Percentiles rank a stretch among this genome's conserved stretches.
These are phyloP conservation scores for Ariolimax columbianus DNA, from an alignment of 2,888 invertebrate genomes.

Conservation along the genomic window DNA sequence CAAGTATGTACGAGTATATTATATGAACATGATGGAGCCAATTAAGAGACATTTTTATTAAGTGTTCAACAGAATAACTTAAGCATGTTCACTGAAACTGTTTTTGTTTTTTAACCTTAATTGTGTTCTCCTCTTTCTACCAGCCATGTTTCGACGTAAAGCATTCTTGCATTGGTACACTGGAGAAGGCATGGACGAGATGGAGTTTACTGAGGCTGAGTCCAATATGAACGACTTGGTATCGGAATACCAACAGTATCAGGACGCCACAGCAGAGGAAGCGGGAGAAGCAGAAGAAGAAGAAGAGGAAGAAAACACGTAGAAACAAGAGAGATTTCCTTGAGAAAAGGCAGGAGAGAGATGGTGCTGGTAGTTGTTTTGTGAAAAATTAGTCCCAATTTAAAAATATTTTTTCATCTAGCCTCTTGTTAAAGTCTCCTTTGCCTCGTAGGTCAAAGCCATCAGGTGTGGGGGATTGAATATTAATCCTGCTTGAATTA, in stretches of 20 bases:
- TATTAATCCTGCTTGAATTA: too few relatives aligned
- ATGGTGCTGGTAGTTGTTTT: slow-evolving; percentile 29
- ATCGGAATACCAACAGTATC: slow-evolving; percentile 78
- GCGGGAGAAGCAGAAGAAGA: slow-evolving; percentile 87
- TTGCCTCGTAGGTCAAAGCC: too few relatives aligned
- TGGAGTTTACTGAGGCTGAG: slow-evolving; percentile 97
- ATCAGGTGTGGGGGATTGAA: too few relatives aligned
- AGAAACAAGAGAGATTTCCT: not conserved
- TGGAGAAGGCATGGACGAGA: slow-evolving; percentile 97
- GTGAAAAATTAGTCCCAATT: not conserved
- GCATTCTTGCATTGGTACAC: slow-evolving; percentile 99
- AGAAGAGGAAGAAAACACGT: slow-evolving; percentile 34
- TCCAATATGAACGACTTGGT: slow-evolving; percentile 92
- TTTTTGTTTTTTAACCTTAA: too few relatives aligned
- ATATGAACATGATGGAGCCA: too few relatives aligned
- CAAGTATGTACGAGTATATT: too few relatives aligned
- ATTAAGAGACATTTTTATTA: too few relatives aligned
- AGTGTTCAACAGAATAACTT: too few relatives aligned
- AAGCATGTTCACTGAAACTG: too few relatives aligned
- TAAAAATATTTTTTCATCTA: not conserved
- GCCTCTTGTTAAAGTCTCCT: too few relatives aligned
- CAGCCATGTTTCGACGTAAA: slow-evolving; percentile 83
- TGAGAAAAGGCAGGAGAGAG: not conserved
- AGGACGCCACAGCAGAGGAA: slow-evolving; percentile 76
- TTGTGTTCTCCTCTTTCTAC: not conserved